Base-by-base conservation (phyloP, 1,140 invertebrate species). In the Hesperophylax magnus region DNA sequence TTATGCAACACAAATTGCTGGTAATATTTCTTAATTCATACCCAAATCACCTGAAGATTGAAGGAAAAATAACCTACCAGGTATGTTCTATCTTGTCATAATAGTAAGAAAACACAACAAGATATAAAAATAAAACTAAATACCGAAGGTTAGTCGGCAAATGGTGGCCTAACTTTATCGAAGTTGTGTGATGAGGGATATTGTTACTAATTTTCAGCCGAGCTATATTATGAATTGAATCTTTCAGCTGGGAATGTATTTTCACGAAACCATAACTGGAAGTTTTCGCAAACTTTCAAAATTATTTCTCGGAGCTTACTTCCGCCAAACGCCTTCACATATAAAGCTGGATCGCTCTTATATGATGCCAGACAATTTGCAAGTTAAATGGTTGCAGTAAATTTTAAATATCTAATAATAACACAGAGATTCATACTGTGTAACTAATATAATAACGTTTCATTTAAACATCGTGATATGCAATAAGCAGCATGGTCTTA, bases 201-300 rank as follows among this genome's bases (percentile, higher is more conserved):
- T 56, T 75, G 71, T 75, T 58, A 31, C 52, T 71, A 34, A 75
- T 75, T 75, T 53, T 15, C 52, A 31, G 52, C 69, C 8, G 18
- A 5, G 53, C 52, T 56, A 31, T 75, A 31, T 75, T 75, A 34
- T 54, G 71, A 56, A 56, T 31, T 20, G 20, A 58, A 75, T 58
- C 71, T 75, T 56, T 54, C 20, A 11, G 22, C 1, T 17, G 22
- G 20, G 39, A 24, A 75, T 75, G 52, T 75, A 75, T 75, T 75
- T 75, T 75, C 71, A 75, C 54, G 71, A 58, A 75, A 53, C 24
- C 53, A 31, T 56, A 75, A 75, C 71, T 75, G 31, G 8, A 53
- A 72, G 69, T 72, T 58, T 71, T 54, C 53, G 15, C 20, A 27
- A 75, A 75, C 52, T 75, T 75, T 75, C 53, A 54, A 75, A 58